Evolutionary conservation across 2,888 invertebrate species (phyloP).

Genomic region (Hirtodrosophila trivittata): DNA sequence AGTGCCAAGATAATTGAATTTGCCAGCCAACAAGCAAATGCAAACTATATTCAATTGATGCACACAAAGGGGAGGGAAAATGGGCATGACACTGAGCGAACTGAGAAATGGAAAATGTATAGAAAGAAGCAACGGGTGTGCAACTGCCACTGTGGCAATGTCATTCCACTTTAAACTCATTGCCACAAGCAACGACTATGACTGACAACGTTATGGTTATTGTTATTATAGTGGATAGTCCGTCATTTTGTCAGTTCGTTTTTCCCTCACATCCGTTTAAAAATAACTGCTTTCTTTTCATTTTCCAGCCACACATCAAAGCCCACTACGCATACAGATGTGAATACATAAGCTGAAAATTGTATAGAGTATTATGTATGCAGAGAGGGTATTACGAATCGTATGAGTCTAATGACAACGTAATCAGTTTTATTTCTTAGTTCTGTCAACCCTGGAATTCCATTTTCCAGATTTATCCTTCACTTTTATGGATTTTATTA

Average conservation of each 20-base stretch:
- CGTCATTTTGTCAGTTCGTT: slow-evolving; percentile 3
- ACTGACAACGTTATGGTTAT: slow-evolving; percentile 15
- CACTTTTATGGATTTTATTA: no score
- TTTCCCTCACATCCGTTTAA: slow-evolving; percentile 41
- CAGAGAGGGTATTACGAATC: no score
- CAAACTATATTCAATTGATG: slow-evolving; percentile 67
- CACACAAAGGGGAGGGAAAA: slow-evolving; percentile 30
- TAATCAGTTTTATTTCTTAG: no score
- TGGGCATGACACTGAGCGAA: slow-evolving; percentile 9
- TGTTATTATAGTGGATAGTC: slow-evolving; percentile 17
- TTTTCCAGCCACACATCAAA: slow-evolving; percentile 9
- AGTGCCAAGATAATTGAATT: slow-evolving; percentile 70
- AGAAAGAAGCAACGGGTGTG: slow-evolving; percentile 41
- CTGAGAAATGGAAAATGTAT: slow-evolving; percentile 9
- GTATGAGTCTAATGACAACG: no score
- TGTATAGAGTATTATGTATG: no score
- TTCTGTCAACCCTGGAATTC: no score
- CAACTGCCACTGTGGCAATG: slow-evolving; percentile 35
- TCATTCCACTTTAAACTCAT: slow-evolving; percentile 27
- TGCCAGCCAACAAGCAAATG: slow-evolving; percentile 52
- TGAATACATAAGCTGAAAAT: no score
- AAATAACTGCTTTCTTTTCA: slow-evolving; percentile 57
- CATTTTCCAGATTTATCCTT: no score
- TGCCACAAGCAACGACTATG: slow-evolving; percentile 18
- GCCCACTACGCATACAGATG: not conserved